Conservation (phyloP, 2,113 vertebrate species). For the Ophiodon elongatus region DNA sequence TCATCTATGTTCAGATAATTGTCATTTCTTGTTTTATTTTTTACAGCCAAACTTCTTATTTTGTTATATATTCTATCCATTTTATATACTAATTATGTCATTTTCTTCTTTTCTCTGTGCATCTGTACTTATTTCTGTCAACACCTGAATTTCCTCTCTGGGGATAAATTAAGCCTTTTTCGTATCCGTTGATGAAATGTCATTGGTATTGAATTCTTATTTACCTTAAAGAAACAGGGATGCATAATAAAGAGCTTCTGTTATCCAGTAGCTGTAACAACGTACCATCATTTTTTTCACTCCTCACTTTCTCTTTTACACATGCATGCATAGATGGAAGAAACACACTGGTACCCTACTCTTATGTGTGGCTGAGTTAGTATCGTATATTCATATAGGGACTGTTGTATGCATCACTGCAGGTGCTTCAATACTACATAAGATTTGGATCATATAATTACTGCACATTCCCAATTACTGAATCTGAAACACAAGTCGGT, state of each 20-base stretch:
- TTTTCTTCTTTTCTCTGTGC: background rate
- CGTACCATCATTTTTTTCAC: background rate
- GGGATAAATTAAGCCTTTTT: background rate
- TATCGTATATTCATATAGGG: background rate
- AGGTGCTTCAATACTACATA: background rate
- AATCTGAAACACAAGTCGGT: background rate
- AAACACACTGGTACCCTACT: slow-evolving; percentile 5
- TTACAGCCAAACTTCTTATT: background rate
- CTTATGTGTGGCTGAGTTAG: slow-evolving; percentile 10
- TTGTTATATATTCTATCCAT: background rate
- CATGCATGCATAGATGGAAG: background rate
- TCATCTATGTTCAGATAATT: background rate
- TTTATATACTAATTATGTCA: background rate
- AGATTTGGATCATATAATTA: background rate
- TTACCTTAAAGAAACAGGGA: background rate
- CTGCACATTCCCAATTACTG: background rate
- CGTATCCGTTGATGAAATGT: background rate
- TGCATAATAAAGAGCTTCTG: slow-evolving; percentile 8
- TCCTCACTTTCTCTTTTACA: background rate
- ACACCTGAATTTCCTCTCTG: background rate
- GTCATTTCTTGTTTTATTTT: background rate
- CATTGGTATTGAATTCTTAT: background rate
- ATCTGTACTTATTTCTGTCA: background rate
- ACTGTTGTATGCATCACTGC: background rate
- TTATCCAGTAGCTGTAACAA: background rate